Base-by-base conservation (phyloP, 2,888 invertebrate species). In the Nomada fucata region DNA sequence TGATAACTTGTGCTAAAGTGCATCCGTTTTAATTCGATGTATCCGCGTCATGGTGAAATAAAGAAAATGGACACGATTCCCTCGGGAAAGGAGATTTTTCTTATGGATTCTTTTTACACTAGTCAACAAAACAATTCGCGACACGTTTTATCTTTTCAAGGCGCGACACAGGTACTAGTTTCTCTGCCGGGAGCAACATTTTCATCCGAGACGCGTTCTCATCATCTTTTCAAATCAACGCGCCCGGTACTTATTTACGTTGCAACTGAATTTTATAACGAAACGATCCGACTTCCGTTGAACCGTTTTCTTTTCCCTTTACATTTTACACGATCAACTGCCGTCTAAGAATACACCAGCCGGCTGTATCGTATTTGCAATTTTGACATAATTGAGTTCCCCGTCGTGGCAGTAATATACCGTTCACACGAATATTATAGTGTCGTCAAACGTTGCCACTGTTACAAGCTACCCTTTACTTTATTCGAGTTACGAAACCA, bases 341-440 rank as follows among this genome's bases (percentile, higher is more conserved):
- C 36, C 1, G 36, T 23, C 47, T 76, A 52, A 36, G 18, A 47
- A 78, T 36, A 18, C 44, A 13, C 42, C 29, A 10, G 29, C 64
- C 50, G 36, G 26, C 36, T 52, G n/a, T 50, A 76, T 78, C 57
- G 53, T 20, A 55, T 44, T 76, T 36, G 68, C 77, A 70, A 70
- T 77, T 79, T 77, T 65, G 69, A 70, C 59, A 64, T 70, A 76
- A 79, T 77, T 64, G 59, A 44, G 52, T 50, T 23, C 11, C 20
- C 18, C 57, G 13, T 2, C 18, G 52, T 18, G 7, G 36, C 29
- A 2, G 67, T 65, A 47, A 42, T 23, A 69, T 36, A 61, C 42
- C 59, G 69, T 64, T 79, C 75, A 52, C 79, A 79, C 75, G 75
- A 79, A 64, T 59, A 70, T 79, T 68, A 73, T 73, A 10, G n/a